Percentiles rank a stretch among this genome's conserved stretches.
These are phyloP conservation scores for Synodontis membranacea DNA, from an alignment of 2,113 vertebrate species.

Conservation along the genomic window DNA sequence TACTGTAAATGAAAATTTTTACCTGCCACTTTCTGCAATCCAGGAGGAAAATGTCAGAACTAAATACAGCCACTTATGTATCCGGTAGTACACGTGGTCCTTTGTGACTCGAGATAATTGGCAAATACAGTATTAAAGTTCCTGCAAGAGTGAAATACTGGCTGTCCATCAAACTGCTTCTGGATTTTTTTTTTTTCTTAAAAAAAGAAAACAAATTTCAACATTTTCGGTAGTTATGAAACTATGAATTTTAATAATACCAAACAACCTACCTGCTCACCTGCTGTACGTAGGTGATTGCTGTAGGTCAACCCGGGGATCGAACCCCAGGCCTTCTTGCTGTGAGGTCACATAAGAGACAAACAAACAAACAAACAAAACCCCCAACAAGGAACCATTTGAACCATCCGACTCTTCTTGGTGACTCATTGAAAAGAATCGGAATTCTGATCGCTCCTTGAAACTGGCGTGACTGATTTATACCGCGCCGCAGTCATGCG, in stretches of 20 bases:
- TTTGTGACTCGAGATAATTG: conserved; percentile 8
- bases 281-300: no score
- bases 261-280: background rate
- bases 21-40: conserved; percentile 11
- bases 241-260: background rate
- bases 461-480: background rate
- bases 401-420: background rate
- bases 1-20: background rate
- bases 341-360: no score
- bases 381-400: background rate
- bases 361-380: no score
- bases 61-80: conserved; percentile 3
- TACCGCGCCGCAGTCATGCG: background rate
- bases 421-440: background rate
- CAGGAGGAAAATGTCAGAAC: background rate
- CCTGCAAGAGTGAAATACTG: background rate
- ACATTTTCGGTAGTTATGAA: background rate
- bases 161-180: background rate
- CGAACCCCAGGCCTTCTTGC: no score
- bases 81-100: background rate
- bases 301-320: no score
- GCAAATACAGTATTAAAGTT: background rate
- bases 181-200: background rate
- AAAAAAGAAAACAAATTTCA: background rate
- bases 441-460: background rate